phyloP scores from a whole-genome alignment of 1,140 invertebrate genomes.

The Phymastichus coffea region DNA sequence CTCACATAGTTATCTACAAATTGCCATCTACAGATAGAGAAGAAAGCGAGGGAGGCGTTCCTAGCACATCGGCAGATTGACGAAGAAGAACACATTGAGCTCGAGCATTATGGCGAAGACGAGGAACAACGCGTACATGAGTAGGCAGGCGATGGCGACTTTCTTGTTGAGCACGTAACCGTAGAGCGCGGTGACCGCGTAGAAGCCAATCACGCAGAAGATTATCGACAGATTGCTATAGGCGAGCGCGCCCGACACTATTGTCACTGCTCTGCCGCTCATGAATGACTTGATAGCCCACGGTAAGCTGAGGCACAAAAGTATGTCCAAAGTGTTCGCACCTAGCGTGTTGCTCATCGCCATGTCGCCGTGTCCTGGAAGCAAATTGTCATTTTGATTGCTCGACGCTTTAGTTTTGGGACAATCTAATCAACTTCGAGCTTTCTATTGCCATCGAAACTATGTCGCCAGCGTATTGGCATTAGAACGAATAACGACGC shows the following conservation, averaged over 20 bases:
- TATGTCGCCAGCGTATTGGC: too few relatives aligned
- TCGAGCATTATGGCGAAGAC: conserved; percentile 62
- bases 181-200: conserved; percentile 58
- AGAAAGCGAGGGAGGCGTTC: too few relatives aligned
- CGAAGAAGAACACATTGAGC: conserved; percentile 57
- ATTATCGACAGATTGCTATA: conserved; percentile 67
- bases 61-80: conserved; percentile 55
- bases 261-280: conserved; percentile 55
- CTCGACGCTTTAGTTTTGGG: too few relatives aligned
- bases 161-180: conserved; percentile 62
- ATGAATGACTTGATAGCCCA: conserved; percentile 77
- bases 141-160: conserved; percentile 61
- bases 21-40: too few relatives aligned
- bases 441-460: too few relatives aligned
- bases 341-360: conserved; percentile 83
- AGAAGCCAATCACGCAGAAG: conserved; percentile 61
- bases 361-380: conserved; percentile 75
- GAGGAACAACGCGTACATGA: conserved; percentile 65
- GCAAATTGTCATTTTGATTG: too few relatives aligned
- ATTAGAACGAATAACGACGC: too few relatives aligned
- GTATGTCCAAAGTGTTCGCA: conserved; percentile 81
- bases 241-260: conserved; percentile 63
- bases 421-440: too few relatives aligned
- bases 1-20: too few relatives aligned
- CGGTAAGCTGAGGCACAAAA: conserved; percentile 81